Percentiles rank a stretch among this genome's conserved stretches.
Conservation (phyloP, 2,888 invertebrate genomes). For the Melanargia galathea region DNA sequence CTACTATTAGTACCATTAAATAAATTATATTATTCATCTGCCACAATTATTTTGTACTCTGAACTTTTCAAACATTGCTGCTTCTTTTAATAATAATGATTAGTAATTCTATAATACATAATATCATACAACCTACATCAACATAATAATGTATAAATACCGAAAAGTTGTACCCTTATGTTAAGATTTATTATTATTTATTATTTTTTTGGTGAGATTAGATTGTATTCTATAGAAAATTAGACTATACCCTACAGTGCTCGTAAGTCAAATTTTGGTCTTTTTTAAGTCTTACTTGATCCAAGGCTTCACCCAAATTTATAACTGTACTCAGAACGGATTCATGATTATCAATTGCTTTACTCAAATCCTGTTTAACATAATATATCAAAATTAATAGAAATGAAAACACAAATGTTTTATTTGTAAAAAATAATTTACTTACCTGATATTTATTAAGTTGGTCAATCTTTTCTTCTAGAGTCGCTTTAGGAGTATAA, state of each 20-base stretch:
- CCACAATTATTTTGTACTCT: conserved; percentile 5
- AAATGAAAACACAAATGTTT: conserved; percentile 6
- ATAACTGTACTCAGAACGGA: conserved; percentile 88
- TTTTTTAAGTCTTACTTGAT: conserved; percentile 87
- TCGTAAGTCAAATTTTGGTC: conserved; percentile 50
- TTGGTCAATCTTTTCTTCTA: conserved; percentile 95
- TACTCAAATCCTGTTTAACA: conserved; percentile 88
- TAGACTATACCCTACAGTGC: conserved; percentile 72
- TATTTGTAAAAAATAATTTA: conserved; percentile 26
- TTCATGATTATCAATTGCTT: conserved; percentile 87
- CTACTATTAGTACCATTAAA: conserved; percentile 67
- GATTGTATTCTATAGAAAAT: conserved; percentile 71
- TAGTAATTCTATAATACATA: conserved; percentile 10
- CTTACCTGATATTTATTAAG: conserved; percentile 94
- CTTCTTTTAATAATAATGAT: neutral
- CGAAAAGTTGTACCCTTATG: conserved; percentile 20
- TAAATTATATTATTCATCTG: conserved; percentile 11
- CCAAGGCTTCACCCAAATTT: conserved; percentile 89
- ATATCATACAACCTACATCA: neutral
- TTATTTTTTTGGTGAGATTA: conserved; percentile 62
- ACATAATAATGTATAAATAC: conserved; percentile 14
- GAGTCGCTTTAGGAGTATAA: conserved; percentile 89
- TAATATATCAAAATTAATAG: conserved; percentile 49
- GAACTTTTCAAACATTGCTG: neutral
- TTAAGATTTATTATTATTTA: conserved; percentile 45